Evolutionary conservation across 2,113 vertebrate genomes (phyloP), one percentile per base, ranked within the genome.

Genomic region (Willisornis vidua): DNA sequence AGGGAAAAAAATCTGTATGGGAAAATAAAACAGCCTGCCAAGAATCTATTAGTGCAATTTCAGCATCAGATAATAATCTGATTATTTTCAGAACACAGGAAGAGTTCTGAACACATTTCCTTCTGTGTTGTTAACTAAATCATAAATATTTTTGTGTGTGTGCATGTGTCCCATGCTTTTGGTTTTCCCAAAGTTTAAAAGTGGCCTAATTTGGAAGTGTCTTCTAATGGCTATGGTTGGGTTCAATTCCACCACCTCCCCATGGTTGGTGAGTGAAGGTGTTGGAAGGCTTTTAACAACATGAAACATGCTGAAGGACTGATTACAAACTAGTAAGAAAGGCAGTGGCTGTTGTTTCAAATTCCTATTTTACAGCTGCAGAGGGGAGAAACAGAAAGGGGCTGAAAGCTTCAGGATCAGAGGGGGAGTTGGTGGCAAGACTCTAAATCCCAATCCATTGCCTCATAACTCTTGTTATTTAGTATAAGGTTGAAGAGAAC

Each of bases 11-110:
- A 35, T 11, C 29, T 74, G 25, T 37, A 58, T 26, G 6, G 46
- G 33, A 86, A 92, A 94, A 90, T 43, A 73, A 22, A 88, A 67
- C 33, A 80, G 57, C n/a, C 52, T 74, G 85, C 86, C 84, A 94
- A 85, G 45, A 75, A 81, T 46, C 68, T 67, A 70, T 77, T 72
- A 90, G 55, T 85, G 84, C 7, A 49, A 75, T 76, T 83, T 90
- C 66, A 89, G 33, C 41, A 63, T 71, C 82, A 86, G 75, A 71
- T 71, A 93, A 90, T 77, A 81, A 86, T 67, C 26, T 86, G 48
- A 71, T 85, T 55, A 52, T 94, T 93, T 93, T 95, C 43, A 80
- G 54, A 87, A 80, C 24, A 88, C 39, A 67, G 20, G 19, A 86
- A 89, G 26, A 71, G 6, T 49, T 84, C 63, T 70, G 41, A 90